Base-by-base conservation (phyloP, 2,797 vertebrate species). In the Echiichthys vipera region DNA sequence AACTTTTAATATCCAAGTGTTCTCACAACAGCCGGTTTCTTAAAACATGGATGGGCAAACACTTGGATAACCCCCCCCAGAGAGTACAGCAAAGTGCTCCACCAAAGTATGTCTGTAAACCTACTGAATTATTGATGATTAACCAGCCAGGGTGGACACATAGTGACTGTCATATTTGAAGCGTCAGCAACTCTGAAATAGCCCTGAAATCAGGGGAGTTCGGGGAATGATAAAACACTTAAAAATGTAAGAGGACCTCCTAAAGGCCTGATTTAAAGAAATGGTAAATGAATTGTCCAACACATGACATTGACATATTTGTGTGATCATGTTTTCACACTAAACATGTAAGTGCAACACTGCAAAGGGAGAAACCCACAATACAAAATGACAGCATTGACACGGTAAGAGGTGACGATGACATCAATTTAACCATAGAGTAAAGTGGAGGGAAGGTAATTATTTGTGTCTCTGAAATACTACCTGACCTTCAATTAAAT, bases 101-200 rank as follows among this genome's bases (percentile, higher is more conserved):
- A 57, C 42, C 59, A 59, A 68, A 88, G 77, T 57, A 57, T 57
- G 72, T 71, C 77, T 54, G 77, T 77, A 78, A 83, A 77, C 51
- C 63, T 15, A 2, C 56, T 91, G 50, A 81, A 89, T 78, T 76
- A 81, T 88, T 89, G 67, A 89, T 0, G 54, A 70, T 78, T 81
- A 73, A 84, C 42, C 46, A 65, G 43, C 45, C 14, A n/a, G 43
- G 49, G 18, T 45, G 61, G 54, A 78, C 39, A 64, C 22, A 49
- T 56, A 18, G 34, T 24, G 36, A 29, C 34, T 51, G 59, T 37
- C 53, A 62, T 54, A 64, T 62, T 25, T 67, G 42, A n/a, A 72
- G 74, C 69, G 69, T 80, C 78, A 82, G 71, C 67, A 63, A 59
- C 49, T 68, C 63, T 22, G 27, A 72, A 79, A 61, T 54, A 56